phyloP scores from a whole-genome alignment of 1,140 invertebrate genomes.

The Macrobrachium nipponense region DNA sequence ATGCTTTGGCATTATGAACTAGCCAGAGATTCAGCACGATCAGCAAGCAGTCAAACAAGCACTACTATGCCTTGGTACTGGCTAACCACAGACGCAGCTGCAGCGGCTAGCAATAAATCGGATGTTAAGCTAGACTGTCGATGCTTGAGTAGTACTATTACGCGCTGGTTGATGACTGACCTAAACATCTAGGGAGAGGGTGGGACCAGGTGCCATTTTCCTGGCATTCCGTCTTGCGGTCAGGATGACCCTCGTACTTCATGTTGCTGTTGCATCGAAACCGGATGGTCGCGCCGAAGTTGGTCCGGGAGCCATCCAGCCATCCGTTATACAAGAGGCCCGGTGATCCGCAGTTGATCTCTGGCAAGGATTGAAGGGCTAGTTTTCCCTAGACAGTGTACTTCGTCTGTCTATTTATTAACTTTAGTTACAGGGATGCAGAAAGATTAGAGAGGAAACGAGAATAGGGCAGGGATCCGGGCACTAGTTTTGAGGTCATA shows the following conservation, averaged over 20 bases:
- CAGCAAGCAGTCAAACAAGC: too few species aligned
- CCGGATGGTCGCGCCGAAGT: constrained; percentile 71
- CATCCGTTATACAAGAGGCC: constrained; percentile 73
- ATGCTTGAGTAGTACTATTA: too few species aligned
- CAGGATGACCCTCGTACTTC: constrained; percentile 69
- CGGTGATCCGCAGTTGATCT: constrained; percentile 74
- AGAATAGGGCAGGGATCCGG: neutral
- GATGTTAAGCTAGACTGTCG: too few species aligned
- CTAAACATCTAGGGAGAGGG: constrained; percentile 72
- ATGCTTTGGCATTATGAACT: too few species aligned
- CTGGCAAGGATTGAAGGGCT: constrained; percentile 62
- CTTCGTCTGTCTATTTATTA: neutral
- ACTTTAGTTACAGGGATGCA: neutral
- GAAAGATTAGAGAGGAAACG: neutral
- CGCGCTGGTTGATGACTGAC: constrained; percentile 65
- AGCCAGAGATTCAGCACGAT: too few species aligned
- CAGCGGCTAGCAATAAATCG: too few species aligned
- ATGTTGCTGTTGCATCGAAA: constrained; percentile 73
- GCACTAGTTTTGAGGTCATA: too few species aligned
- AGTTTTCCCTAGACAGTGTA: neutral
- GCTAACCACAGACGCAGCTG: neutral
- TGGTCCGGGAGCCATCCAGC: constrained; percentile 72
- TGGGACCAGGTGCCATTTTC: constrained; percentile 73
- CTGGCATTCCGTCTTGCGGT: constrained; percentile 69
- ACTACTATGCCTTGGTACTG: too few species aligned